Evolutionary conservation across 2,113 vertebrate genomes (phyloP), one percentile per base, ranked within the genome.

Genomic region (Martes martes): DNA sequence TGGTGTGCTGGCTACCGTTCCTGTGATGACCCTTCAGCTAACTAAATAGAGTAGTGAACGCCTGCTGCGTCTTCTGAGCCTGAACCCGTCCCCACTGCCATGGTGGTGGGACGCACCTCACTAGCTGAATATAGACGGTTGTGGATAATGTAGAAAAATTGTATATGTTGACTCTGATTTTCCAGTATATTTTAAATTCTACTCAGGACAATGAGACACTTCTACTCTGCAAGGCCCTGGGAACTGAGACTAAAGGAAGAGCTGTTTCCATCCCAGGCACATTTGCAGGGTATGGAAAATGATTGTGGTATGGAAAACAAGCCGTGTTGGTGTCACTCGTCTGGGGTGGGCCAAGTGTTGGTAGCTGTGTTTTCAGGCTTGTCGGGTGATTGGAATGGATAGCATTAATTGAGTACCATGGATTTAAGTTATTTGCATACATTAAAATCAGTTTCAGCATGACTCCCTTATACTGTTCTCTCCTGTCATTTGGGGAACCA

Each of bases 41-140:
- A 50, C 19, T 74, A n/a, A 13, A 1, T 6, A 6, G 11, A 26
- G 11, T 4, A 19, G 9, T 8, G 6, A 24, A 71, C n/a, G 3
- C 31, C 21, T 21, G 3, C 13, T 24, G 31, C 23, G 26, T 50
- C n/a, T 74, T 7, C 11, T 6, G 52, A 50, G 61, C 24, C 36
- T 45, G 47, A 61, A 13, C 26, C 36, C 36, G 10, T 26, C 6
- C 57, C 26, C 10, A 7, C 2, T 24, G 4, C 16, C 19, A 0
- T 67, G 19, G 19, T 16, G 23, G 18, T 33, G 1, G 11, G 23
- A n/a, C 18, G 45, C 14, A 19, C 10, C 6, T 83, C 50, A 36
- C 28, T 18, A 57, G 10, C 13, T 52, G 19, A 47, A 36, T 71
- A 57, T 3, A 9, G 4, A 9, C 16, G 21, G 16, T 4, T 2